Conservation (phyloP, 2,797 vertebrate genomes). For the Tenualosa ilisha region DNA sequence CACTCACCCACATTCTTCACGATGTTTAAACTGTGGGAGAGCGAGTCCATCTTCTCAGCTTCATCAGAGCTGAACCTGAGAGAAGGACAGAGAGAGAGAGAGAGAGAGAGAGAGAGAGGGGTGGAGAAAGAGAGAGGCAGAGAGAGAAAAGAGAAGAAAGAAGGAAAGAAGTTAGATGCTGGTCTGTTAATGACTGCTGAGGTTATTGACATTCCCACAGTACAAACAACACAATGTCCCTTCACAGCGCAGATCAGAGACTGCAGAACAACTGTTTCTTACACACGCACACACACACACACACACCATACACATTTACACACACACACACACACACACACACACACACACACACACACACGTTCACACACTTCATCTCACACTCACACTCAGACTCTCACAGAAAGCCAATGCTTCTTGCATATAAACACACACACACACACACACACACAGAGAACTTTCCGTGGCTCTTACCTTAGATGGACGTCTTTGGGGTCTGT, state of each 20-base stretch:
- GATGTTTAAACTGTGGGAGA: constrained; percentile 67
- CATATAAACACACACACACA: background rate
- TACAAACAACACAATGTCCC: too few relatives aligned
- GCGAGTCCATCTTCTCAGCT: constrained; percentile 55
- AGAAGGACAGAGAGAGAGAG: background rate
- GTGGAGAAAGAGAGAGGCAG: constrained; percentile 30
- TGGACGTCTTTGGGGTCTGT: constrained; percentile 56
- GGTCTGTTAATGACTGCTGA: too few relatives aligned
- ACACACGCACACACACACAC: too few relatives aligned
- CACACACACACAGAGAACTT: background rate
- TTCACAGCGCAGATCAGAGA: too few relatives aligned
- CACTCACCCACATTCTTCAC: constrained; percentile 73
- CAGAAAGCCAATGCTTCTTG: too few relatives aligned
- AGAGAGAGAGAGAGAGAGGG: too few relatives aligned
- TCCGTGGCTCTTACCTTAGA: constrained; percentile 62
- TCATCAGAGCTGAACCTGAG: constrained; percentile 60
- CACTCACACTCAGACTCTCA: too few relatives aligned
- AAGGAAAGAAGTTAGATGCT: background rate
- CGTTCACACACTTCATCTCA: too few relatives aligned
- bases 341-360: background rate
- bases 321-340: constrained; percentile 25
- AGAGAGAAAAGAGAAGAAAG: background rate
- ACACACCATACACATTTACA: too few relatives aligned
- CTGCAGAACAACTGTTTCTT: too few relatives aligned
- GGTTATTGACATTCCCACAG: too few relatives aligned